A percentile compares a stretch with the other conserved stretches of the same genome.
These are phyloP conservation scores for Bucco capensis DNA, from an alignment of 2,113 vertebrate species.

Conservation along the genomic window DNA sequence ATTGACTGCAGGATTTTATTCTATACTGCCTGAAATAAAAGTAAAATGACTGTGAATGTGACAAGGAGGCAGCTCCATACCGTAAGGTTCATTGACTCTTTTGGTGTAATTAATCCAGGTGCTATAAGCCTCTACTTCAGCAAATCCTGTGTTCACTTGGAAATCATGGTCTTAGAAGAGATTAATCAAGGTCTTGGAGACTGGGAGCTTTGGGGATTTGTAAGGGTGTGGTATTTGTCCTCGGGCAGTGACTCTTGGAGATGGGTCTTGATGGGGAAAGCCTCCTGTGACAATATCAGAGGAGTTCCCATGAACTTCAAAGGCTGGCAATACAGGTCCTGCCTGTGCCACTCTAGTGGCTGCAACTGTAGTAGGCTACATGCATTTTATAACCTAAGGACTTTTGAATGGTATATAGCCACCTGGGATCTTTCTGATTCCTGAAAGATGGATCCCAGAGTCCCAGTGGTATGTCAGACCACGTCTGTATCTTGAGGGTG, in stretches of 20 bases:
- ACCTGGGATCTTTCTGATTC: not conserved
- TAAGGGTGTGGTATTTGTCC: not conserved
- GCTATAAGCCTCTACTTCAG: not conserved
- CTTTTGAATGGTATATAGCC: not conserved
- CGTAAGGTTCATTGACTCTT: not conserved
- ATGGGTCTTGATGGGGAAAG: not conserved
- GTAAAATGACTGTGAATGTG: not conserved
- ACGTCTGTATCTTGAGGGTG: not conserved
- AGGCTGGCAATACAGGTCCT: not conserved
- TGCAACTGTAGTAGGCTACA: not conserved
- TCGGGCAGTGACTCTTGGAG: not conserved
- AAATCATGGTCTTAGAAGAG: not conserved
- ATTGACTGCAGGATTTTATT: slow-evolving; percentile 21
- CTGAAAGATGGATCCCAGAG: not conserved
- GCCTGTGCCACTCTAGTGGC: not conserved
- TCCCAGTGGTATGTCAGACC: not conserved
- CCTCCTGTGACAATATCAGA: not conserved
- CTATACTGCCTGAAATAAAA: slow-evolving; percentile 1
- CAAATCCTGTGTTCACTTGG: not conserved
- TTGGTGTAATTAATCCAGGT: not conserved
- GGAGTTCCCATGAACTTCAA: not conserved
- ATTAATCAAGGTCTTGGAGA: not conserved
- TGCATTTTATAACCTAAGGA: not conserved
- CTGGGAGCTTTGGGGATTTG: not conserved
- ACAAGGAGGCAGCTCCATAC: not conserved